These are phyloP conservation scores for Phylloscopus trochiloides DNA, from an alignment of 2,113 vertebrate species.

Conservation along the genomic window DNA sequence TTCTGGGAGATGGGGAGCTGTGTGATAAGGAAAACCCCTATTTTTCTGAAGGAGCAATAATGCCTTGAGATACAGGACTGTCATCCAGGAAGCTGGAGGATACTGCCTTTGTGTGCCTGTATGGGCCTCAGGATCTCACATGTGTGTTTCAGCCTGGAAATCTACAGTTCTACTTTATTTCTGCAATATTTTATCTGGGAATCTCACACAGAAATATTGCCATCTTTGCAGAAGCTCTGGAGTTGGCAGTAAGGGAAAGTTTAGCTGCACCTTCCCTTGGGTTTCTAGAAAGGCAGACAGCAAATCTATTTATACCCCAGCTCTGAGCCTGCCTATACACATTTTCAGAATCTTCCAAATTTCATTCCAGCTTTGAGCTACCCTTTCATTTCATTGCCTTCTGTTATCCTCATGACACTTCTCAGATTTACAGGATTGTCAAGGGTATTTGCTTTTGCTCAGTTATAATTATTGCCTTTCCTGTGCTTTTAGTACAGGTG, in stretches of 20 bases:
- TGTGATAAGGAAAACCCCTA: fast-evolving
- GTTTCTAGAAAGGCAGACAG: not conserved
- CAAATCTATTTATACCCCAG: slow-evolving; percentile 1
- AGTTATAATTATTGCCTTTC: not conserved
- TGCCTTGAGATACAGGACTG: not conserved
- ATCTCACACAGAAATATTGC: not conserved
- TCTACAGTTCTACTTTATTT: not conserved
- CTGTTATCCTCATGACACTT: not conserved
- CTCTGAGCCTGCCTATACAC: not conserved
- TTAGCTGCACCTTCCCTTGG: not conserved
- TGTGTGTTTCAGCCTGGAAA: fast-evolving
- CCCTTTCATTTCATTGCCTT: not conserved
- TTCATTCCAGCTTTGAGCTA: not conserved
- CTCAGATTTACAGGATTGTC: not conserved
- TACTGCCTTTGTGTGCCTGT: fast-evolving
- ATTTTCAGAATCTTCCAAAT: not conserved
- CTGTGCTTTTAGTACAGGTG: not conserved
- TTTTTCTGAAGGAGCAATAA: not conserved
- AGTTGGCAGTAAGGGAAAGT: not conserved
- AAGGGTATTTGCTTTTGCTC: not conserved
- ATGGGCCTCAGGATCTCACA: fast-evolving
- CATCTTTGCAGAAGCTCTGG: not conserved
- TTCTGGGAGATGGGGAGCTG: not conserved
- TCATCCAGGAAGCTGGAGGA: not conserved
- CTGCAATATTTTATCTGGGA: not conserved